Evolutionary conservation across 2,888 invertebrate genomes (phyloP), one percentile per base, ranked within the genome.

Genomic region (Orthosia gracilis): DNA sequence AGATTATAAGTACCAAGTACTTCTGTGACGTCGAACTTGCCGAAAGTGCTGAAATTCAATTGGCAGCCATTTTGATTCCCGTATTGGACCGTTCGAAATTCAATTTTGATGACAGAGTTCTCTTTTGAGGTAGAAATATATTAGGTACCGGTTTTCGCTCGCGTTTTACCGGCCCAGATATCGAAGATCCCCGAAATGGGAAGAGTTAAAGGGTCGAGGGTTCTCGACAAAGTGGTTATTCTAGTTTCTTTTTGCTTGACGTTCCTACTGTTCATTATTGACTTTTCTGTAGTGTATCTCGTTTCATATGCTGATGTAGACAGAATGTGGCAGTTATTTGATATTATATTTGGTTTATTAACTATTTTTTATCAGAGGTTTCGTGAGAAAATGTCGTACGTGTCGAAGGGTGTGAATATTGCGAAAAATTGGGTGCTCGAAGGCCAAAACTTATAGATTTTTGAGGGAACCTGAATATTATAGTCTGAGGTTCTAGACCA

Each of bases 11-110:
- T 77, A 71, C 78, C 84, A 13, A 49, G 47, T 86, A 76, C 79
- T 85, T 88, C 86, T 88, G 89, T 88, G 83, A 76, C 68, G 57
- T 0, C 45, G 59, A 83, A 81, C 74, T 85, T 83, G 79, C 69
- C 65, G 82, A 88, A 89, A 90, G 88, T 88, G 90, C 83, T 78
- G 83, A 85, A 89, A 91, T 90, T 88, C 87, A 85, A 89, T 90
- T 87, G 85, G 83, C 68, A 83, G 86, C 82, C 87, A 87, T 90
- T 90, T 91, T 87, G 88, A 90, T 88, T 89, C 85, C 78, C 86
- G 84, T 80, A 86, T 86, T 88, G 85, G 84, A 85, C 80, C 83
- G 80, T 64, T 65, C 83, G 76, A 79, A 80, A 88, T 87, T 86
- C 86, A 85, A 87, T 87, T 87, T 83, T 83, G 86, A 84, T 89